These are phyloP conservation scores for Tinea pellionella DNA, from an alignment of 2,888 invertebrate species.

Conservation along the genomic window DNA sequence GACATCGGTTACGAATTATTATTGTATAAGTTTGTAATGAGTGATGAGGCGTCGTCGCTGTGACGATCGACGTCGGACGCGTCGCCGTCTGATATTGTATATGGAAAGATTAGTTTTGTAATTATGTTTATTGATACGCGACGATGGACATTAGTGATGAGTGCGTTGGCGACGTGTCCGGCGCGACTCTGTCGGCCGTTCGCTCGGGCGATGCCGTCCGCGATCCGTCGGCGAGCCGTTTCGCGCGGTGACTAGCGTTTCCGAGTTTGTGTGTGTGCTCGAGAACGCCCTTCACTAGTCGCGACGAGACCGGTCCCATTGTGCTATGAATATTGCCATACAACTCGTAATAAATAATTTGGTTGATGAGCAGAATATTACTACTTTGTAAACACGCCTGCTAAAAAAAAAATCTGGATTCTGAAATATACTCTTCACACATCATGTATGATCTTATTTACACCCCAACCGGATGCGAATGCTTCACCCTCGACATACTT, in stretches of 20 bases:
- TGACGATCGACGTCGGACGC: background rate
- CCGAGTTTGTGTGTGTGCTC: background rate
- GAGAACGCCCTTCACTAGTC: background rate
- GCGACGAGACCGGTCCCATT: too few species aligned
- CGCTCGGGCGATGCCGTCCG: too few species aligned
- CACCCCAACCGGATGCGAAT: too few species aligned
- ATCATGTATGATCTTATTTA: constrained; percentile 21
- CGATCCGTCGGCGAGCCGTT: background rate
- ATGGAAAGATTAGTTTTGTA: background rate
- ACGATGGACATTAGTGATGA: background rate
- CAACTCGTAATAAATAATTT: background rate
- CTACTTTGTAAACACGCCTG: background rate
- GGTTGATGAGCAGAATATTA: background rate
- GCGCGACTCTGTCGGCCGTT: background rate
- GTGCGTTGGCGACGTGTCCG: background rate
- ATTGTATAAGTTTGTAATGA: background rate
- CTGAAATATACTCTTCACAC: constrained; percentile 65
- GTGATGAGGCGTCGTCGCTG: background rate
- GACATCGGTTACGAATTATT: background rate
- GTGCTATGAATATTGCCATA: background rate
- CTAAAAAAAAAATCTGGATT: background rate
- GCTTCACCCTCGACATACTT: too few species aligned
- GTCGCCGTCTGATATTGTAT: background rate
- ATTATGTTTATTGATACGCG: background rate
- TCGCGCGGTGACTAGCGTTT: background rate